These are phyloP conservation scores for Chesias legatella DNA, from an alignment of 2,888 invertebrate genomes.

Conservation along the genomic window DNA sequence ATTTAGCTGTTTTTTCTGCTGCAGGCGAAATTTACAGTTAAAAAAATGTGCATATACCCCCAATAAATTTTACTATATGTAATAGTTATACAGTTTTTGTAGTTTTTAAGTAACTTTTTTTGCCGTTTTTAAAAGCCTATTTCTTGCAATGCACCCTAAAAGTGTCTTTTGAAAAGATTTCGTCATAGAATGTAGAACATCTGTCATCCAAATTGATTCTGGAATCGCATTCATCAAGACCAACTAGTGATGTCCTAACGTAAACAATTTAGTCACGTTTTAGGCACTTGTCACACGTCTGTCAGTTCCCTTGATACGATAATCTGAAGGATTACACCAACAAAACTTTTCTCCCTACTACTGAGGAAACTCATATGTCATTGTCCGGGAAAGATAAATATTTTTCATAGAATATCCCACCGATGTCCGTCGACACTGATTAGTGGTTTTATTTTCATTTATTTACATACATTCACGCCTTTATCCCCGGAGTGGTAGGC, in stretches of 20 bases:
- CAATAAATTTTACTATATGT: too few relatives aligned
- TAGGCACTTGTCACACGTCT: constrained; percentile 59
- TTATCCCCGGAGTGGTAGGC: too few relatives aligned
- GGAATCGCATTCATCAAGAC: constrained; percentile 29
- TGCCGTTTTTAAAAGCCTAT: too few relatives aligned
- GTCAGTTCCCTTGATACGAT: constrained; percentile 59
- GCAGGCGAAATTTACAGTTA: too few relatives aligned
- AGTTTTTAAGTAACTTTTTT: too few relatives aligned
- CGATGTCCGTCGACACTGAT: constrained; percentile 15
- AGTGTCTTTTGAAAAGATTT: too few relatives aligned
- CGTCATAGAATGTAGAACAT: too few relatives aligned
- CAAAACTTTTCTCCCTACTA: constrained; percentile 49
- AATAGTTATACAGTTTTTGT: too few relatives aligned
- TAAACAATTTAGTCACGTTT: constrained; percentile 63
- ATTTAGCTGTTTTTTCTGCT: too few relatives aligned
- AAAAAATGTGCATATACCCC: too few relatives aligned
- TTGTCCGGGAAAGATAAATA: constrained; percentile 47
- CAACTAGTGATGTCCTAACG: constrained; percentile 48
- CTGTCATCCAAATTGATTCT: too few relatives aligned
- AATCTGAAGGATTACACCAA: constrained; percentile 61
- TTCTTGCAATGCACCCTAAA: too few relatives aligned
- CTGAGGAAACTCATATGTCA: constrained; percentile 50
- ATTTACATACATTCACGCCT: constrained; percentile 14
- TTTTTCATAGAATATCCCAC: constrained; percentile 30
- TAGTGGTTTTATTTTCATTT: constrained; percentile 16